These are phyloP conservation scores for Azorinus chamasolen DNA, from an alignment of 2,888 invertebrate genomes.

Conservation along the genomic window DNA sequence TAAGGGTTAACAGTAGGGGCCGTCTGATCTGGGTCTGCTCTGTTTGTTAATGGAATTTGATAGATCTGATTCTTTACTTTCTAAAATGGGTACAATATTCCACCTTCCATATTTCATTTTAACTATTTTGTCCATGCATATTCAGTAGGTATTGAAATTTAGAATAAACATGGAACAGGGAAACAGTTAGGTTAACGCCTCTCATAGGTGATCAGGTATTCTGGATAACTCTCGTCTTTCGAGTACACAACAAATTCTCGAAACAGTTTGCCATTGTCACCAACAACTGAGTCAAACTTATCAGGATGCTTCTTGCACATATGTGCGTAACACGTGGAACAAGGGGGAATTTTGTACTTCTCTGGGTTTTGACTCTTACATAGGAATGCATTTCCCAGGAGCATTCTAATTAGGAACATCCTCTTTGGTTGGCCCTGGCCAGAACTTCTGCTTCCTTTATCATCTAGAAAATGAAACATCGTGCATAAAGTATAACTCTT, in stretches of 20 bases:
- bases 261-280: constrained; percentile 64
- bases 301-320: constrained; percentile 49
- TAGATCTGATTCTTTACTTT: too few relatives aligned
- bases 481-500: constrained; percentile 10
- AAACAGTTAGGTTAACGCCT: constrained; percentile 44
- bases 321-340: constrained; percentile 47
- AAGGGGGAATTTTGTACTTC: constrained; percentile 66
- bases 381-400: constrained; percentile 63
- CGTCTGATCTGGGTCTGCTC: too few relatives aligned
- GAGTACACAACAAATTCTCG: constrained; percentile 76
- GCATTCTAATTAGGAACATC: constrained; percentile 70
- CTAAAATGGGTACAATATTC: too few relatives aligned
- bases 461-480: constrained; percentile 66
- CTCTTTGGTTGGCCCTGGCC: constrained; percentile 47
- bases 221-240: constrained; percentile 70
- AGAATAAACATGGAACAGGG: too few relatives aligned
- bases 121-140: too few relatives aligned
- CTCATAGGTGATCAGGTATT: constrained; percentile 73
- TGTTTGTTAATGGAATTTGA: too few relatives aligned
- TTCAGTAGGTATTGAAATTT: too few relatives aligned
- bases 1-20: too few relatives aligned
- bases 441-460: constrained; percentile 36
- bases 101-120: too few relatives aligned
- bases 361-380: constrained; percentile 50
- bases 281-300: constrained; percentile 68